Evolutionary conservation across 2,113 vertebrate species (phyloP).

Genomic region (Psephotus haematonotus): DNA sequence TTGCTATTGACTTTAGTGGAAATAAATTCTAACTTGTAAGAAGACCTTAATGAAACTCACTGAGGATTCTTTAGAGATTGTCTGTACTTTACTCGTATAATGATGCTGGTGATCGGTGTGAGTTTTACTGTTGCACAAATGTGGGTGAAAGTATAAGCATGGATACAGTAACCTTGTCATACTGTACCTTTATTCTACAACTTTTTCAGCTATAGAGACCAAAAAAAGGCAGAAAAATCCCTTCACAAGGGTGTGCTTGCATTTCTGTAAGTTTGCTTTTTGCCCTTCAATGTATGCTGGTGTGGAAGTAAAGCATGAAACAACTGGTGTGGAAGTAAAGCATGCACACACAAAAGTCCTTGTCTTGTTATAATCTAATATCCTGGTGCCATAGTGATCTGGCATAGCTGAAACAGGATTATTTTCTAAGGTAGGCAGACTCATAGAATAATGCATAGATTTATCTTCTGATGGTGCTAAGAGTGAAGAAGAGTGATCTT

Average conservation of each 20-base stretch:
- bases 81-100: neutral
- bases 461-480: neutral
- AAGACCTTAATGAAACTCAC: neutral
- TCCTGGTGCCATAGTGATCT: neutral
- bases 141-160: neutral
- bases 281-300: neutral
- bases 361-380: neutral
- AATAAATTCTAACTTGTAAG: neutral
- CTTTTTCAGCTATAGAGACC: neutral
- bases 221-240: neutral
- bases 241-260: neutral
- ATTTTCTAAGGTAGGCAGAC: neutral
- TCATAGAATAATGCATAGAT: neutral
- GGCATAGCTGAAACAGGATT: neutral
- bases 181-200: neutral
- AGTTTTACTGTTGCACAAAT: neutral
- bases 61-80: neutral
- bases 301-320: neutral
- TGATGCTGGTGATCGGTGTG: neutral
- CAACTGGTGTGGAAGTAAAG: neutral
- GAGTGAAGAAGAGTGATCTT: neutral
- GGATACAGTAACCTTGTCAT: neutral
- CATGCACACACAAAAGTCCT: fast-evolving
- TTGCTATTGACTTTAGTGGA: neutral
- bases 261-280: neutral